These are phyloP conservation scores for Dasypus novemcinctus DNA, from an alignment of 2,113 vertebrate species.

Conservation along the genomic window DNA sequence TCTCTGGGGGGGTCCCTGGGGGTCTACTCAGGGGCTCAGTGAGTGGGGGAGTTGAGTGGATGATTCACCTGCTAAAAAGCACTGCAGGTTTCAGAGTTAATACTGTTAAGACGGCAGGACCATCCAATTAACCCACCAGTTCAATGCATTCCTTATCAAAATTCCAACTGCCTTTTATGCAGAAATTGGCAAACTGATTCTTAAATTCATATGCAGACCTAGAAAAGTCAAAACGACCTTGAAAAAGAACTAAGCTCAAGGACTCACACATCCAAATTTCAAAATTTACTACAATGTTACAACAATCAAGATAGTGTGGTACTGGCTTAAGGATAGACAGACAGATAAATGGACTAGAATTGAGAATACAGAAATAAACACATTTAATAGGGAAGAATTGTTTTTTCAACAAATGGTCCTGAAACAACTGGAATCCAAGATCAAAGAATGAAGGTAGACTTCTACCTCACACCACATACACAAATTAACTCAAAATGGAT, in stretches of 20 bases:
- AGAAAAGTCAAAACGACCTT: background rate
- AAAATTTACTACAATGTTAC: background rate
- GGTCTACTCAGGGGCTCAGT: background rate
- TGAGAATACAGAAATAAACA: background rate
- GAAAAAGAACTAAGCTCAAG: background rate
- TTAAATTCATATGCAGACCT: background rate
- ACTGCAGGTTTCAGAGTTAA: background rate
- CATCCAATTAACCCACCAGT: no score
- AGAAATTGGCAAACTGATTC: conserved; percentile 28
- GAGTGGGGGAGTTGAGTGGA: background rate
- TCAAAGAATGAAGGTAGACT: background rate
- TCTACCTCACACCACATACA: background rate
- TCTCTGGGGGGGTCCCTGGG: no score
- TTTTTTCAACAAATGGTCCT: background rate
- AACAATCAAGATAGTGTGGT: background rate
- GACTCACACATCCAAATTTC: background rate
- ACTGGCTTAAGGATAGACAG: background rate
- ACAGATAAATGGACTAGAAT: background rate
- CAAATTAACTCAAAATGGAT: background rate
- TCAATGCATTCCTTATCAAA: background rate
- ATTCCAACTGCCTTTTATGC: background rate
- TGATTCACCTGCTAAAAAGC: background rate
- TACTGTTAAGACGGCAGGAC: background rate
- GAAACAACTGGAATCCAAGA: background rate
- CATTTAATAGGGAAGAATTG: background rate